Conservation (phyloP, 2,888 invertebrate genomes). For the Neuroscelio doddi region DNA sequence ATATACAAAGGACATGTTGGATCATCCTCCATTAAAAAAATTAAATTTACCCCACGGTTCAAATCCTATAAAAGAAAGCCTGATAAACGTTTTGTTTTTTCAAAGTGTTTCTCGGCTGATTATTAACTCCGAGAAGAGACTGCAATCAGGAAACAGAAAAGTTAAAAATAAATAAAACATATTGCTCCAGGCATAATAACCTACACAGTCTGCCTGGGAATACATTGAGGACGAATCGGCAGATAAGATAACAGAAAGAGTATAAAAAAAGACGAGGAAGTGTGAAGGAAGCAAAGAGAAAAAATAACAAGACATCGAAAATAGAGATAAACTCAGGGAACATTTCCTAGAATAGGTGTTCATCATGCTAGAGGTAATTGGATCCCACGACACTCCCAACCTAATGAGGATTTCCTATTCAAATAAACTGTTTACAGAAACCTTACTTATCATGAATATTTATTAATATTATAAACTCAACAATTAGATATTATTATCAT, state of each 20-base stretch:
- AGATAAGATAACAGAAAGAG: slow-evolving; percentile 37
- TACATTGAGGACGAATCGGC: slow-evolving; percentile 16
- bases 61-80: slow-evolving; percentile 22
- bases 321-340: slow-evolving; percentile 24
- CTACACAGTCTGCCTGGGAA: slow-evolving; percentile 20
- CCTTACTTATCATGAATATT: slow-evolving; percentile 14
- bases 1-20: slow-evolving; percentile 34
- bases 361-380: slow-evolving; percentile 62
- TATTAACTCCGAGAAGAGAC: slow-evolving; percentile 38
- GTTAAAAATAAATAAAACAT: slow-evolving; percentile 50
- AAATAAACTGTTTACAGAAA: slow-evolving; percentile 42
- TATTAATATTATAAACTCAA: too few relatives aligned
- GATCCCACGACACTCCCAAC: slow-evolving; percentile 57
- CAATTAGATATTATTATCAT: too few relatives aligned
- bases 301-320: slow-evolving; percentile 17
- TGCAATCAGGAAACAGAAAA: slow-evolving; percentile 41
- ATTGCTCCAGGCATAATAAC: slow-evolving; percentile 49
- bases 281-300: slow-evolving; percentile 10
- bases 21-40: slow-evolving; percentile 40
- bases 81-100: slow-evolving; percentile 12
- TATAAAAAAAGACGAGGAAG: slow-evolving; percentile 18
- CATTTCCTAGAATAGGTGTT: slow-evolving; percentile 58
- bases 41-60: slow-evolving; percentile 30
- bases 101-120: slow-evolving; percentile 21
- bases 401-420: slow-evolving; percentile 64